Percentiles rank a stretch among this genome's conserved stretches.
phyloP scores from a whole-genome alignment of 1,140 invertebrate species.

The Caenorhabditis remanei region DNA sequence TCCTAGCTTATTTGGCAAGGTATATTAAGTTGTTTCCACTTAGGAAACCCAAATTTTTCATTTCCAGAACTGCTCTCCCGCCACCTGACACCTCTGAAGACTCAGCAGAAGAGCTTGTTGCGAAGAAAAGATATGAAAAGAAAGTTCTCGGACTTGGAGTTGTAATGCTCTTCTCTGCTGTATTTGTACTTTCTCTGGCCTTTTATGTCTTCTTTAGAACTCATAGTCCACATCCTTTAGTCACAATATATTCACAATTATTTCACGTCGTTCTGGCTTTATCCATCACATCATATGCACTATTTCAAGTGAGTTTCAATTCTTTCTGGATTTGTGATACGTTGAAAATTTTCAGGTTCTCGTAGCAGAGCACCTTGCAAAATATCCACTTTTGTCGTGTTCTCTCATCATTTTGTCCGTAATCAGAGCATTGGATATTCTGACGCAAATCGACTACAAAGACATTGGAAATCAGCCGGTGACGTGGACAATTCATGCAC shows the following conservation, averaged over 20 bases:
- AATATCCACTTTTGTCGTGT: slow-evolving; percentile 7
- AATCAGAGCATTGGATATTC: slow-evolving; percentile 28
- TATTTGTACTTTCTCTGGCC: slow-evolving; percentile 36
- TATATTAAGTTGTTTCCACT: not conserved
- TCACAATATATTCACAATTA: slow-evolving; percentile 41
- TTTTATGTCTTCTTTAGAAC: slow-evolving; percentile 41
- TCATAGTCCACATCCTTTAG: slow-evolving; percentile 20
- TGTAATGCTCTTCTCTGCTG: slow-evolving; percentile 13
- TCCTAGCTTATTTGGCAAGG: slow-evolving; percentile 28
- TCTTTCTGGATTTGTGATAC: not conserved
- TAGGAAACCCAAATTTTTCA: not conserved
- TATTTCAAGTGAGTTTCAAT: not conserved
- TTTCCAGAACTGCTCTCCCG: slow-evolving; percentile 17
- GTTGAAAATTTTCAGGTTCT: not conserved
- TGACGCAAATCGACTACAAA: slow-evolving; percentile 45
- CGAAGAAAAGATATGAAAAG: slow-evolving; percentile 20
- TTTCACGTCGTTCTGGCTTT: slow-evolving; percentile 30
- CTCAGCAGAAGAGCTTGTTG: not conserved
- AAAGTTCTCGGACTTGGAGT: slow-evolving; percentile 2
- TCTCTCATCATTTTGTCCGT: not conserved
- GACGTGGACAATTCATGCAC: slow-evolving; percentile 33
- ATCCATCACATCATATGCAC: slow-evolving; percentile 22
- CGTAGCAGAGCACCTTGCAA: slow-evolving; percentile 1
- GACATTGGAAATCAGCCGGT: slow-evolving; percentile 45
- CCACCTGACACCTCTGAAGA: slow-evolving; percentile 29